Evolutionary conservation across 1,140 invertebrate species (phyloP).

Genomic region (Pachypeltis micranthus): DNA sequence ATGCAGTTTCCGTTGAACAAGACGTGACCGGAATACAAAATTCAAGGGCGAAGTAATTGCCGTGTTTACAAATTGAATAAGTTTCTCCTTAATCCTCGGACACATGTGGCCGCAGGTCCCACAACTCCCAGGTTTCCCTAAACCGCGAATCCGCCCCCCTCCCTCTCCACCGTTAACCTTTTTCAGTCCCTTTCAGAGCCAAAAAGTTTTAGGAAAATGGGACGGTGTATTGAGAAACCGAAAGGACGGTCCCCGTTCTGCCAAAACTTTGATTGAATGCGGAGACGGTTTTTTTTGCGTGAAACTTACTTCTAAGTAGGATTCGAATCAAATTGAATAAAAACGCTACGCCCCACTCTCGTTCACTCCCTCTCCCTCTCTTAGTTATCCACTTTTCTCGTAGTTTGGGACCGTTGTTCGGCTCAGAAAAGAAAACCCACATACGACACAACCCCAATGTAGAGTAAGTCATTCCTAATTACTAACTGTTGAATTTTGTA

Average conservation of each 20-base stretch:
- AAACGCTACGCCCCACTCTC: no score
- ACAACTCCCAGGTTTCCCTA: background rate
- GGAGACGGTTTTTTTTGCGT: background rate
- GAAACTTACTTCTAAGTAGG: background rate
- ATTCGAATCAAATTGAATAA: background rate
- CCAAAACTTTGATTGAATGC: background rate
- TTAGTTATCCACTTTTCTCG: no score
- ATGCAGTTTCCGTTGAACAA: no score
- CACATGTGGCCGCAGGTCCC: background rate
- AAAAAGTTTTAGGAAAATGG: background rate
- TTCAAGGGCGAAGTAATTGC: background rate
- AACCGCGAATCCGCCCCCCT: background rate
- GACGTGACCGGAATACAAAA: background rate
- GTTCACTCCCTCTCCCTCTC: no score
- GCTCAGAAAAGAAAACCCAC: no score
- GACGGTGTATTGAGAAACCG: background rate
- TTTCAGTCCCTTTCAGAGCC: background rate
- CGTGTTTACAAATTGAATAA: background rate
- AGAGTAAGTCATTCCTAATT: no score
- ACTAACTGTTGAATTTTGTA: no score
- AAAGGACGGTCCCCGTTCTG: background rate
- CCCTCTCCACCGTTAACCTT: background rate
- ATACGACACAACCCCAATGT: no score
- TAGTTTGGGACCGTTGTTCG: no score
- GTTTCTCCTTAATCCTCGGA: background rate